Percentiles rank a stretch among this genome's conserved stretches.
Evolutionary conservation across 2,113 vertebrate species (phyloP).

Genomic region (Trematocara stigmaticum): DNA sequence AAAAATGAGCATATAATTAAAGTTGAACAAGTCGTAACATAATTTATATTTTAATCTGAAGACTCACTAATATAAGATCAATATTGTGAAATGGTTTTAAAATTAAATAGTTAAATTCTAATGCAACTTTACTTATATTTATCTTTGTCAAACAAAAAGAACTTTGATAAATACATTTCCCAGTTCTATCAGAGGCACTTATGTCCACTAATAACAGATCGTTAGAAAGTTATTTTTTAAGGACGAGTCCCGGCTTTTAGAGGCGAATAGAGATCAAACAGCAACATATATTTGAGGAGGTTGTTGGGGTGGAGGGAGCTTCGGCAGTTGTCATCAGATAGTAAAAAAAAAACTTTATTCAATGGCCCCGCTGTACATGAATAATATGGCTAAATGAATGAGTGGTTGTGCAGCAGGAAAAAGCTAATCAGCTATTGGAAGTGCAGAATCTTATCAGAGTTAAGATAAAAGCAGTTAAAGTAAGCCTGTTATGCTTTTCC

Average conservation of each 20-base stretch:
- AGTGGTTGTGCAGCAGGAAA: background rate
- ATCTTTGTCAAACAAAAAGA: background rate
- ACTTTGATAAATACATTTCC: background rate
- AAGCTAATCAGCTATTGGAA: background rate
- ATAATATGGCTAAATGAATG: background rate
- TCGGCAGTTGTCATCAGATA: background rate
- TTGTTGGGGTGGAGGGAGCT: background rate
- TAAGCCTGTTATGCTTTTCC: background rate
- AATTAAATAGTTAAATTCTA: background rate
- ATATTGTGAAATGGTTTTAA: background rate
- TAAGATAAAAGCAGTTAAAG: background rate
- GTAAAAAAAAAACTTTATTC: background rate
- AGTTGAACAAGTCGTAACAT: background rate
- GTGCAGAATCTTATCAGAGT: background rate
- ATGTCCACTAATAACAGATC: background rate
- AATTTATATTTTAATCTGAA: background rate
- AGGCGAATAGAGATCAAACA: background rate
- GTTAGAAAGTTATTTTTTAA: background rate
- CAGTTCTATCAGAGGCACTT: background rate
- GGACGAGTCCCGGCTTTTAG: background rate
- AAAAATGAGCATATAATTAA: background rate
- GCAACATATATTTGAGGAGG: background rate
- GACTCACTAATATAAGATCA: background rate
- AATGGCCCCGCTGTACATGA: background rate
- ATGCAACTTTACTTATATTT: background rate